Conservation (phyloP, 2,113 vertebrate species). For the Parus major region DNA sequence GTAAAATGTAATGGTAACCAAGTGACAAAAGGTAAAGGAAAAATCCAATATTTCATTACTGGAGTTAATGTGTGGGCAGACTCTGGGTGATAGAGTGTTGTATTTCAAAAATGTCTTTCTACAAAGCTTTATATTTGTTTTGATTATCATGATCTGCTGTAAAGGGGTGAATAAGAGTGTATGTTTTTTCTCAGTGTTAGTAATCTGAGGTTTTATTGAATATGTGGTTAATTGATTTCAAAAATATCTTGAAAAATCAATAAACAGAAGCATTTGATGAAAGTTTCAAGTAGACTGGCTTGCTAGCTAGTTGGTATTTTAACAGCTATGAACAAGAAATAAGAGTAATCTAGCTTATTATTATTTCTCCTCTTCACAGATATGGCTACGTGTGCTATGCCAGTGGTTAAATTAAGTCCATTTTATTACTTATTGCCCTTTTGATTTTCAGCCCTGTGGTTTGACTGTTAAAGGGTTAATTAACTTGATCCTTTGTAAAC, state of each 20-base stretch:
- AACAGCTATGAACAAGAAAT: constrained; percentile 32
- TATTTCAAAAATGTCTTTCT: constrained; percentile 22
- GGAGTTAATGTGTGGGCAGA: not conserved
- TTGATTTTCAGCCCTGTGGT: constrained; percentile 63
- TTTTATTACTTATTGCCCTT: constrained; percentile 39
- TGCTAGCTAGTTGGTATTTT: constrained; percentile 1
- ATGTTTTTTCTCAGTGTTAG: not conserved
- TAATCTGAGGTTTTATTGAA: not conserved
- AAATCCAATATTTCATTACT: constrained; percentile 5
- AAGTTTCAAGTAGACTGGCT: not conserved
- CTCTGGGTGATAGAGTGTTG: not conserved
- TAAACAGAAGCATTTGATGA: not conserved
- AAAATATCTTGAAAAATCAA: not conserved
- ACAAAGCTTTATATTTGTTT: not conserved
- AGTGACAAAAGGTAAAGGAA: constrained; percentile 7
- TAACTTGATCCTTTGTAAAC: constrained; percentile 61
- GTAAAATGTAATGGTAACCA: constrained; percentile 28
- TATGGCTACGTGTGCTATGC: constrained; percentile 9
- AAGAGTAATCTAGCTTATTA: constrained; percentile 44
- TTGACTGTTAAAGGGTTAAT: constrained; percentile 72
- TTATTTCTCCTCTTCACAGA: not conserved
- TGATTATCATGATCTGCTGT: constrained; percentile 29
- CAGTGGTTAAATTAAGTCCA: constrained; percentile 35
- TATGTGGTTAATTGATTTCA: not conserved
- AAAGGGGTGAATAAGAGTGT: constrained; percentile 1